Percentiles rank a stretch among this genome's conserved stretches.
These are phyloP conservation scores for Penaeus monodon DNA, from an alignment of 2,888 invertebrate species.

Conservation along the genomic window DNA sequence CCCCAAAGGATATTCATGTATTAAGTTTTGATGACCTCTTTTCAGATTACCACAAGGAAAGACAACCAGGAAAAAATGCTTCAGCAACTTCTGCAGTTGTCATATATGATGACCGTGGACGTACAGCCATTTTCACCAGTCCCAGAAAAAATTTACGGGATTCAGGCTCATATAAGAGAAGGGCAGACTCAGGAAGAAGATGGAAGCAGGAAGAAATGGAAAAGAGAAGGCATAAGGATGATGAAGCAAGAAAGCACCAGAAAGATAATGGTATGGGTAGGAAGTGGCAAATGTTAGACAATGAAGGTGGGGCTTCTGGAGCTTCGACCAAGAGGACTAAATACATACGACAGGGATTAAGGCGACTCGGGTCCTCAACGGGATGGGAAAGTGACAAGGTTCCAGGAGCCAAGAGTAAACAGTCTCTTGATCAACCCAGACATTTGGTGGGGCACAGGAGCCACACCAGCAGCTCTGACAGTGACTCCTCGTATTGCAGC, in stretches of 20 bases:
- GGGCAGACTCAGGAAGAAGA: background rate
- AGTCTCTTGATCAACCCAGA: background rate
- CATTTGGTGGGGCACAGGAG: conserved; percentile 1
- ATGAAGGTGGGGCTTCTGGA: background rate
- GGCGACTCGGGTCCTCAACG: background rate
- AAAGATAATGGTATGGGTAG: conserved; percentile 5
- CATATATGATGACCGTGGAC: conserved; percentile 51
- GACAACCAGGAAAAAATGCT: no score
- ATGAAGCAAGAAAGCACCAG: background rate
- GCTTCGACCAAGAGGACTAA: conserved; percentile 1
- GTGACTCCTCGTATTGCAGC: conserved; percentile 8
- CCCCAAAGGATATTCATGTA: background rate
- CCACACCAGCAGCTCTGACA: conserved; percentile 7
- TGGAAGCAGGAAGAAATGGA: background rate
- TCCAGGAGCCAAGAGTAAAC: background rate
- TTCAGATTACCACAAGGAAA: no score
- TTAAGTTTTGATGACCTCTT: background rate
- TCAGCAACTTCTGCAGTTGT: conserved; percentile 43
- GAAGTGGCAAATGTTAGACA: background rate
- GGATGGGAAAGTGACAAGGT: background rate
- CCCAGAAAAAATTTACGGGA: conserved; percentile 10
- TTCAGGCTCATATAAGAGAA: background rate
- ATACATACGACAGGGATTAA: background rate
- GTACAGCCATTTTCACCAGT: conserved; percentile 54
- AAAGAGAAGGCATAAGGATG: conserved; percentile 13